A percentile compares a stretch with the other conserved stretches of the same genome.
These are phyloP conservation scores for Falco punctatus DNA, from an alignment of 2,113 vertebrate genomes.

Conservation along the genomic window DNA sequence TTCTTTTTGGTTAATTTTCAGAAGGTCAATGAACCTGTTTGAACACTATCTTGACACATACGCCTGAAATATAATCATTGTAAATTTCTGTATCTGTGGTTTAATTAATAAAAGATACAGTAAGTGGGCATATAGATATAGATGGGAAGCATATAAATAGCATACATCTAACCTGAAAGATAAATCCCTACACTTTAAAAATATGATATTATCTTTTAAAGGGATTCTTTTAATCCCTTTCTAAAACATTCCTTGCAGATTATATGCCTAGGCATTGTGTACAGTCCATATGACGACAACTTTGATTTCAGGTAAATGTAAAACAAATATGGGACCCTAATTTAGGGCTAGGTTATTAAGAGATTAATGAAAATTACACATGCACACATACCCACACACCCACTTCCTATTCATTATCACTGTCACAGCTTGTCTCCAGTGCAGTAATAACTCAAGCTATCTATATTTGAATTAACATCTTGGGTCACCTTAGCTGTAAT, in stretches of 20 bases:
- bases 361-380: not conserved
- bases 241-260: not conserved
- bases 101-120: constrained; percentile 28
- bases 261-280: not conserved
- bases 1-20: not conserved
- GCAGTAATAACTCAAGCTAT: not conserved
- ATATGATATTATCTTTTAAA: not conserved
- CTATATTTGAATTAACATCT: not conserved
- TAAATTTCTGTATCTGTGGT: not conserved
- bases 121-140: not conserved
- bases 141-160: not conserved
- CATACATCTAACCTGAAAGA: not conserved
- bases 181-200: not conserved
- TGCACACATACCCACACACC: not conserved
- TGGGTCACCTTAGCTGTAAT: not conserved
- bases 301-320: not conserved
- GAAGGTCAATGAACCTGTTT: not conserved
- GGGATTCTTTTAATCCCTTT: not conserved
- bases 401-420: not conserved
- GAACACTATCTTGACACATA: not conserved
- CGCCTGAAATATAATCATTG: not conserved
- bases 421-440: not conserved
- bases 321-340: not conserved
- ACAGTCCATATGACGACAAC: not conserved
- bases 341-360: not conserved